phyloP scores from a whole-genome alignment of 2,888 invertebrate genomes.

The Dione juno region DNA sequence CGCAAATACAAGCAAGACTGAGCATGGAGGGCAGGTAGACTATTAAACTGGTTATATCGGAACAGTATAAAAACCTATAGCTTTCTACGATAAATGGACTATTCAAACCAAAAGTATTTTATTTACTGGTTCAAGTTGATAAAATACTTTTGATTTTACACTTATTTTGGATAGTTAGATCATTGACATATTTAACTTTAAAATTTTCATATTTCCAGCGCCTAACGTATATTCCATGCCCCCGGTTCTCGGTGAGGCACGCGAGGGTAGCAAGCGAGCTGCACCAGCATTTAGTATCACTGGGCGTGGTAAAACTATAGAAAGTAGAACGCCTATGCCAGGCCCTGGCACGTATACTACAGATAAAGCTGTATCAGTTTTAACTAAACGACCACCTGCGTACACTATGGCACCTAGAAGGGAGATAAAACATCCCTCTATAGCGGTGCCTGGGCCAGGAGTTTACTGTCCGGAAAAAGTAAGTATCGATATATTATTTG shows the following conservation, averaged over 20 bases:
- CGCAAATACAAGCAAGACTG: no score
- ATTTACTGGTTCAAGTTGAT: no score
- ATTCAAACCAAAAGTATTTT: no score
- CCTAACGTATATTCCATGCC: constrained; percentile 95
- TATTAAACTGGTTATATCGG: no score
- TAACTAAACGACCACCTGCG: constrained; percentile 86
- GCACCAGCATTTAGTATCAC: constrained; percentile 95
- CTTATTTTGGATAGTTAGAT: no score
- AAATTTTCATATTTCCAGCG: constrained; percentile 80
- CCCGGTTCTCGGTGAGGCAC: constrained; percentile 86
- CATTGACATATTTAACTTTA: no score
- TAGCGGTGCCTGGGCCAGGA: constrained; percentile 83
- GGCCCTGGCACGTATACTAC: constrained; percentile 91
- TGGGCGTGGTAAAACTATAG: constrained; percentile 88
- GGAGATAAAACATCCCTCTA: constrained; percentile 67
- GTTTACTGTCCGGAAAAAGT: constrained; percentile 87
- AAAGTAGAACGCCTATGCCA: constrained; percentile 82
- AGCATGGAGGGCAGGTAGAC: no score
- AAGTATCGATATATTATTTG: constrained; percentile 35
- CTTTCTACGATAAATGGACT: no score
- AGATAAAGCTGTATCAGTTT: constrained; percentile 78
- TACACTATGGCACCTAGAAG: constrained; percentile 91
- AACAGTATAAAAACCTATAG: no score
- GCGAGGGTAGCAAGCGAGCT: constrained; percentile 83
- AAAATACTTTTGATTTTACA: no score